Percentiles rank a stretch among this genome's conserved stretches.
Evolutionary conservation across 2,888 invertebrate species (phyloP).

Genomic region (Stenotaenia linearis): DNA sequence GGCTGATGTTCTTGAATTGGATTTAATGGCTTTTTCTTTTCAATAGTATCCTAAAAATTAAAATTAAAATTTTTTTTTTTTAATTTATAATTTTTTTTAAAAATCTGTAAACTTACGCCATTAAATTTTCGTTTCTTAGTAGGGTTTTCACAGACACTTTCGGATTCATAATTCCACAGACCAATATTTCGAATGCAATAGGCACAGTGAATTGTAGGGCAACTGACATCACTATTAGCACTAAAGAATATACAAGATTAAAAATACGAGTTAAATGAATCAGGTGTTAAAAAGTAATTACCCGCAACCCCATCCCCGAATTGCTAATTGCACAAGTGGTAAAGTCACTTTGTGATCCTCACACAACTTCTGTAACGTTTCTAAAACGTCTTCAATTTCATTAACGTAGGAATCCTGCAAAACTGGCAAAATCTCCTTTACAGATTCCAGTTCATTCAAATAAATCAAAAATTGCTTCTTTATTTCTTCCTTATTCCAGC

Average conservation of each 20-base stretch:
- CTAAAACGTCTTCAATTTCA: neutral
- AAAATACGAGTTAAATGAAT: neutral
- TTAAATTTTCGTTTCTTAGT: neutral
- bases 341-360: neutral
- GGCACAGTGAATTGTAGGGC: neutral
- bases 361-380: neutral
- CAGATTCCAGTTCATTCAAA: neutral
- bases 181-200: neutral
- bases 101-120: neutral
- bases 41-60: neutral
- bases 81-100: neutral
- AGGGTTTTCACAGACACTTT: neutral
- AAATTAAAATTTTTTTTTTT: neutral
- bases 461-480: neutral
- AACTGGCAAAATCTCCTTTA: neutral
- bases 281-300: neutral
- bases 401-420: neutral
- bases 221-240: neutral
- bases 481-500: neutral
- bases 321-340: neutral
- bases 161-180: neutral
- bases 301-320: neutral
- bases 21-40: neutral
- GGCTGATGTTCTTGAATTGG: neutral
- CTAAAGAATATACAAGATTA: neutral